Conservation (phyloP, 2,113 vertebrate species). For the Onychostruthus taczanowskii region DNA sequence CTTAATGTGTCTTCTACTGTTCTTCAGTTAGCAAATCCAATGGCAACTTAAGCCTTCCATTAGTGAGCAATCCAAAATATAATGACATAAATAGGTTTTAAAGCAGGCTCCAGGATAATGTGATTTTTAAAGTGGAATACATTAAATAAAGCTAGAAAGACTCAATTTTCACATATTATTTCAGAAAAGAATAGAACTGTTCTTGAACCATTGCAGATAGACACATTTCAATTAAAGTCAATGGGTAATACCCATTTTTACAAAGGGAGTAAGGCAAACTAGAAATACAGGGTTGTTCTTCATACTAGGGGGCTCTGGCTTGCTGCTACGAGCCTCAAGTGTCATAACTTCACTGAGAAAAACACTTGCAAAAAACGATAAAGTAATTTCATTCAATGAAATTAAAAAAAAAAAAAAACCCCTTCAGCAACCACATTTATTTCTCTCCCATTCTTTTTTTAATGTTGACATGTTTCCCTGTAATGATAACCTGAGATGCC, state of each 20-base stretch:
- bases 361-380: not conserved
- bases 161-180: not conserved
- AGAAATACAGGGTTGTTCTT: not conserved
- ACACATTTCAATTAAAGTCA: not conserved
- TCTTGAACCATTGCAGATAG: not conserved
- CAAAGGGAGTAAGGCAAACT: not conserved
- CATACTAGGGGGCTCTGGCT: not conserved
- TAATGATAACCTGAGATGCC: conserved; percentile 23
- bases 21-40: not conserved
- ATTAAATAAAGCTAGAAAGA: not conserved
- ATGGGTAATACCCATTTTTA: not conserved
- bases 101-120: not conserved
- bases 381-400: not conserved
- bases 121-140: not conserved
- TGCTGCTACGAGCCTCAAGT: not conserved
- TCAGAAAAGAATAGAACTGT: not conserved
- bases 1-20: not conserved
- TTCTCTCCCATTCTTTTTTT: not conserved
- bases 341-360: not conserved
- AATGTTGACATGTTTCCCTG: not conserved
- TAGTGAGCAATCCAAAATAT: not conserved
- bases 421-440: not conserved
- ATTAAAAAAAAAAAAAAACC: not conserved
- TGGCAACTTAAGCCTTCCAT: not conserved
- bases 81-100: conserved; percentile 6